A percentile compares a stretch with the other conserved stretches of the same genome.
phyloP scores from a whole-genome alignment of 2,113 vertebrate genomes.

The Desmodus rotundus region DNA sequence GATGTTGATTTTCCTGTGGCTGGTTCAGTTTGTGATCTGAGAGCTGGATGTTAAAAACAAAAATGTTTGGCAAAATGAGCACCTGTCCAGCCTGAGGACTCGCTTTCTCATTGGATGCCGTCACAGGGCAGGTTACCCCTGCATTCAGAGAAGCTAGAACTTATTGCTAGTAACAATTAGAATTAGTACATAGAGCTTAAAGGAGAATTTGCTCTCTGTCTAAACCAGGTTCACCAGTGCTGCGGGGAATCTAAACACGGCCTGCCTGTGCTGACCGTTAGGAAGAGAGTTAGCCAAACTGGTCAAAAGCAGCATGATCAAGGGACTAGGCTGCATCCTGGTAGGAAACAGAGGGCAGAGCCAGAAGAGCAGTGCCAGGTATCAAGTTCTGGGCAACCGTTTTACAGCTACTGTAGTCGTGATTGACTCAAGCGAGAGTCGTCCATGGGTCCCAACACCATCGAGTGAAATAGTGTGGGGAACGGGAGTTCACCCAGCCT shows the following conservation, averaged over 20 bases:
- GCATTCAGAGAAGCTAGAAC: background rate
- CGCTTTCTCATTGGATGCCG: background rate
- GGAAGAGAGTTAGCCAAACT: background rate
- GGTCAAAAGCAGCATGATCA: background rate
- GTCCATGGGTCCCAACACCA: background rate
- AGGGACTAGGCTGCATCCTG: background rate
- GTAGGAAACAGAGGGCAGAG: background rate
- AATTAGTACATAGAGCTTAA: background rate
- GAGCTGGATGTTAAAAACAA: background rate
- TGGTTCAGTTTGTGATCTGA: conserved; percentile 8
- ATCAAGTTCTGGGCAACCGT: background rate
- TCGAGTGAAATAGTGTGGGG: background rate
- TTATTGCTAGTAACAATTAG: background rate
- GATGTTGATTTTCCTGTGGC: background rate
- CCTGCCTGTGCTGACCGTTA: background rate
- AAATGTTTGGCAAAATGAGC: background rate
- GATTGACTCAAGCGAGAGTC: background rate
- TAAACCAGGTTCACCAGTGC: background rate
- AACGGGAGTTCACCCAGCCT: background rate
- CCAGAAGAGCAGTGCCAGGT: background rate
- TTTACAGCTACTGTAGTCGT: background rate
- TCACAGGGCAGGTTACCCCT: background rate
- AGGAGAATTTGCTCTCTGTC: background rate
- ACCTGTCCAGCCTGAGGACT: background rate
- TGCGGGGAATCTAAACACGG: background rate